phyloP scores from a whole-genome alignment of 2,113 vertebrate species.

The Rhynchomys soricoides region DNA sequence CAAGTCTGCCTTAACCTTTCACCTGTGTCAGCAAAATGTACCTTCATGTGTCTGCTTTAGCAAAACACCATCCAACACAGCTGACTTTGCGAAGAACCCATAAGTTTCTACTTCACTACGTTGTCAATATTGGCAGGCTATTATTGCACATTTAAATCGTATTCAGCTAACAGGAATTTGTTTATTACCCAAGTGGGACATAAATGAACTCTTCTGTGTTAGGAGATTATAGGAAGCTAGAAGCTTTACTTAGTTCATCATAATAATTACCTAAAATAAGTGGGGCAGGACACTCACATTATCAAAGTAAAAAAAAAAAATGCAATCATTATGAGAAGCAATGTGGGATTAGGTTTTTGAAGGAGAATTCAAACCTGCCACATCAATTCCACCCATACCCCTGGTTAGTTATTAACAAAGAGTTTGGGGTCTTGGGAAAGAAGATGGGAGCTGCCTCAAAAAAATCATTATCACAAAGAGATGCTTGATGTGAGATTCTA shows the following conservation, averaged over 20 bases:
- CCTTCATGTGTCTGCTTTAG: no score
- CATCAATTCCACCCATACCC: neutral
- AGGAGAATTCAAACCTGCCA: neutral
- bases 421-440: neutral
- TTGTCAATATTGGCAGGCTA: neutral
- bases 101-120: no score
- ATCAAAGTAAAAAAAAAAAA: neutral
- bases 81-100: no score
- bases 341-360: no score
- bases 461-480: fast-evolving
- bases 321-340: fast-evolving
- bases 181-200: neutral
- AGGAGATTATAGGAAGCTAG: neutral
- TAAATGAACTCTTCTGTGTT: neutral
- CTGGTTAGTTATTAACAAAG: neutral
- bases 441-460: neutral
- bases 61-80: no score
- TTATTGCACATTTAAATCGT: neutral
- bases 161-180: neutral
- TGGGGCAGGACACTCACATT: no score
- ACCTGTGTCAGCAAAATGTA: no score
- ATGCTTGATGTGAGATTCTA: neutral
- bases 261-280: neutral
- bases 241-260: neutral
- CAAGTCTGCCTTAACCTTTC: no score